Percentiles rank a stretch among this genome's conserved stretches.
Conservation (phyloP, 92 coral and sea anemone species). For the Muricea muricata region DNA sequence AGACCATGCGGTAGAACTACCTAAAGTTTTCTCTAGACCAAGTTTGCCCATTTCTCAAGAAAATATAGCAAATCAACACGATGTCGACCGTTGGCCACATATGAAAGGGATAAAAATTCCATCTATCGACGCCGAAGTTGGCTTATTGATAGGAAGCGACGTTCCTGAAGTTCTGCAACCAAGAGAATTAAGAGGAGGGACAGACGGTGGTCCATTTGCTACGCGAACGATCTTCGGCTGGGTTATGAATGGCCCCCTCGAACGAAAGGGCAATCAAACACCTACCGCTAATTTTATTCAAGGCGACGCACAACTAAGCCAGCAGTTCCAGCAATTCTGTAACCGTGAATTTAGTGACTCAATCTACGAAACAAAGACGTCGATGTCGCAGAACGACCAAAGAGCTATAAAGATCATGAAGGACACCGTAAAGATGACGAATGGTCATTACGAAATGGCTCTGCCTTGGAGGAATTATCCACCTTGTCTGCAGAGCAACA, state of each 20-base stretch:
- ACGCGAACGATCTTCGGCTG: conserved; percentile 67
- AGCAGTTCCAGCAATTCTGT: conserved; percentile 53
- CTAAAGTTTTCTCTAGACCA: conserved; percentile 15
- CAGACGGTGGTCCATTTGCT: conserved; percentile 69
- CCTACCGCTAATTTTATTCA: conserved; percentile 46
- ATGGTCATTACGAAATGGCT: conserved; percentile 66
- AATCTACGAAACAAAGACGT: conserved; percentile 37
- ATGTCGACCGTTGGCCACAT: conserved; percentile 57
- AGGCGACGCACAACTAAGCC: conserved; percentile 16
- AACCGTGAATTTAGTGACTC: conserved; percentile 70
- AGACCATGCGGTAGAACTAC: conserved; percentile 27
- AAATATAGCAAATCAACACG: conserved; percentile 24
- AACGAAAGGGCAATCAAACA: conserved; percentile 6
- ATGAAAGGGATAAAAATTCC: background rate
- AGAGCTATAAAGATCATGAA: conserved; percentile 60
- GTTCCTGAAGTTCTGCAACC: conserved; percentile 31
- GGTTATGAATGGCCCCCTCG: conserved; percentile 79
- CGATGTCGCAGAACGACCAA: conserved; percentile 52
- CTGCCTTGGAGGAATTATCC: conserved; percentile 70
- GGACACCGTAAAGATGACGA: conserved; percentile 30
- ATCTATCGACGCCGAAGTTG: background rate
- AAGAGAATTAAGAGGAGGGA: conserved; percentile 51
- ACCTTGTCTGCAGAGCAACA: conserved; percentile 55
- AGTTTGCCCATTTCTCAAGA: conserved; percentile 47
- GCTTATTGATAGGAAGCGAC: background rate